Conservation (phyloP, 1,140 invertebrate species). For the Andrena cerasifolii region DNA sequence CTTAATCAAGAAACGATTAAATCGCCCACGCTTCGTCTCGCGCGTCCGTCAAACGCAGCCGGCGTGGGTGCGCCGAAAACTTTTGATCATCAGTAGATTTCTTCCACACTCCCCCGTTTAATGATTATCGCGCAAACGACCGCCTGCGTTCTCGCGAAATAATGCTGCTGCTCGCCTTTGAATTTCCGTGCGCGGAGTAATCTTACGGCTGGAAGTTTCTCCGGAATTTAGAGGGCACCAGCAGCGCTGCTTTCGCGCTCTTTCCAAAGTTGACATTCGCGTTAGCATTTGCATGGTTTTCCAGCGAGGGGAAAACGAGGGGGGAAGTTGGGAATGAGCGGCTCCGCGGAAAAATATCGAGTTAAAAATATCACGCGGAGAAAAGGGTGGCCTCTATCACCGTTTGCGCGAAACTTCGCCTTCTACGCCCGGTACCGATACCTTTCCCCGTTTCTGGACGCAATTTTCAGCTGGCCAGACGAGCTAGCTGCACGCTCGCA, state of each 20-base stretch:
- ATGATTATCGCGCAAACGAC: not conserved
- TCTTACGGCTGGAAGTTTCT: conserved; percentile 18
- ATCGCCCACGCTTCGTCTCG: not conserved
- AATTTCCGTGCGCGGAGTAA: not conserved
- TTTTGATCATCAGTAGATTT: not conserved
- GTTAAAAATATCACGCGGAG: conserved; percentile 13
- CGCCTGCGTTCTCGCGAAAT: not conserved
- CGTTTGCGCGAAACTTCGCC: no score
- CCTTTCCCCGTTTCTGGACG: no score
- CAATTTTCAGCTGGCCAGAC: no score
- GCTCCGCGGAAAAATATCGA: not conserved
- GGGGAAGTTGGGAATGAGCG: not conserved
- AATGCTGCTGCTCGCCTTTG: conserved; percentile 16
- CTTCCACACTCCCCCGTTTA: not conserved
- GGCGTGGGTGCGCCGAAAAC: not conserved
- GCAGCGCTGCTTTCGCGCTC: not conserved
- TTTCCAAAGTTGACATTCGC: conserved; percentile 18
- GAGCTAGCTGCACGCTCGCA: no score
- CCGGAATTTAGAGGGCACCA: conserved; percentile 25
- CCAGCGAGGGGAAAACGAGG: not conserved
- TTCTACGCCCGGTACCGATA: no score
- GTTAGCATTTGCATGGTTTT: conserved; percentile 15
- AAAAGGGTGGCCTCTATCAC: no score
- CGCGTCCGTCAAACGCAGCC: not conserved
- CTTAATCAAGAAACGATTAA: no score